phyloP scores from a whole-genome alignment of 2,888 invertebrate species.

The Miltochrista miniata region DNA sequence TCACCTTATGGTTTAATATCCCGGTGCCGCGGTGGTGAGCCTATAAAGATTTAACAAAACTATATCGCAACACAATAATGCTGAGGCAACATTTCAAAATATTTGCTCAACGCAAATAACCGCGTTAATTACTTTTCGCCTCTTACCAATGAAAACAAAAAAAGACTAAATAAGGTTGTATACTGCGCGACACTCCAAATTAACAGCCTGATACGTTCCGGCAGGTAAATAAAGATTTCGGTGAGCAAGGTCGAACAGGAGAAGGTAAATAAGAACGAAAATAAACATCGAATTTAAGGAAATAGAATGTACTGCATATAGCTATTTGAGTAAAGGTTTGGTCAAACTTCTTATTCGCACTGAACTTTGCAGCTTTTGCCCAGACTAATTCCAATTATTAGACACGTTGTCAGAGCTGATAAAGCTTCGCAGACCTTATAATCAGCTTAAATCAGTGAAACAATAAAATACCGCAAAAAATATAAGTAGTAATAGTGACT shows the following conservation, averaged over 20 bases:
- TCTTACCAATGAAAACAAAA: not conserved
- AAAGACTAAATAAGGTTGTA: not conserved
- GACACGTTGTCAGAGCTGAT: no score
- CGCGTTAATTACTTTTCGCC: constrained; percentile 1
- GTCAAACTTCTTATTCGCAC: no score
- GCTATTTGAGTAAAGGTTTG: not conserved
- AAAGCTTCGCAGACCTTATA: not conserved
- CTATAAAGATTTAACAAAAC: not conserved
- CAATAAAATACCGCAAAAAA: no score
- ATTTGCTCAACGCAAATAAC: not conserved
- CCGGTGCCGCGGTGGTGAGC: no score
- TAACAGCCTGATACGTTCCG: constrained; percentile 4
- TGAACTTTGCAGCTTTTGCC: no score
- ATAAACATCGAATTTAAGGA: not conserved
- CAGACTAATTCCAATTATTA: no score
- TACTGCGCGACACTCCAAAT: not conserved
- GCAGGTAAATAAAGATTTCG: constrained; percentile 1
- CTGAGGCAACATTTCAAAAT: not conserved
- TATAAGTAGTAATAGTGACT: no score
- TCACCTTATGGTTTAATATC: no score
- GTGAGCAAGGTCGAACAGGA: constrained; percentile 2
- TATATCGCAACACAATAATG: not conserved
- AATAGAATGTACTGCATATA: no score
- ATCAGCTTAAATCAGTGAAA: no score
- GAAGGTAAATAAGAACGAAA: not conserved